phyloP scores from a whole-genome alignment of 2,888 invertebrate species.

The Nomada flava region DNA sequence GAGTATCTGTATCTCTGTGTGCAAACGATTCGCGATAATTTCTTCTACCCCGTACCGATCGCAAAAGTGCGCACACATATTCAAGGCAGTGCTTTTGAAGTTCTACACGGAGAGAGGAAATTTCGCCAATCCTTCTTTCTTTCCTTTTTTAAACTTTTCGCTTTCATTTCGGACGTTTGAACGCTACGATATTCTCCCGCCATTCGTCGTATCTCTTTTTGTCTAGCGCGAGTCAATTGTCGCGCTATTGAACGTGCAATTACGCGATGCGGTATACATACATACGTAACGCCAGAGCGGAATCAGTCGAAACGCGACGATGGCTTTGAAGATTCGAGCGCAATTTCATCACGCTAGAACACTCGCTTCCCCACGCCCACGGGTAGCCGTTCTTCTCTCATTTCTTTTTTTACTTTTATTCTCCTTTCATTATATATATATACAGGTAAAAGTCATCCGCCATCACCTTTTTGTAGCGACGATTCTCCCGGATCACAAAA shows the following conservation, averaged over 20 bases:
- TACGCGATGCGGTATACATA: constrained; percentile 7
- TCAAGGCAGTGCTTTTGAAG: constrained; percentile 20
- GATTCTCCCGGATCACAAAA: constrained; percentile 61
- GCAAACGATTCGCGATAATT: constrained; percentile 27
- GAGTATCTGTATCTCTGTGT: background rate
- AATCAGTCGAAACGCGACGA: constrained; percentile 46
- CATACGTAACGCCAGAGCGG: constrained; percentile 20
- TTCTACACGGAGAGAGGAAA: constrained; percentile 13
- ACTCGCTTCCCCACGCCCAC: background rate
- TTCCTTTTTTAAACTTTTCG: background rate
- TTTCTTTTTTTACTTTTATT: background rate
- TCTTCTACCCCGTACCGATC: background rate
- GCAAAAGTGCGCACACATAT: background rate
- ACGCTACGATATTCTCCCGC: constrained; percentile 13
- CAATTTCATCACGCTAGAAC: constrained; percentile 61
- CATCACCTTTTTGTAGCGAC: constrained; percentile 1
- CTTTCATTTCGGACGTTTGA: background rate
- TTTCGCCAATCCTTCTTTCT: constrained; percentile 14
- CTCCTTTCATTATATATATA: constrained; percentile 43
- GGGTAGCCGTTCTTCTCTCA: too few species aligned
- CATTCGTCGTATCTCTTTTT: constrained; percentile 1
- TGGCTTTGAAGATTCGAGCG: constrained; percentile 55
- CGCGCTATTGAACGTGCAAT: constrained; percentile 31
- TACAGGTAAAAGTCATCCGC: constrained; percentile 65
- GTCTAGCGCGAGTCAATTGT: constrained; percentile 30